Conservation (phyloP, 2,113 vertebrate species). For the Acrocephalus kingi region DNA sequence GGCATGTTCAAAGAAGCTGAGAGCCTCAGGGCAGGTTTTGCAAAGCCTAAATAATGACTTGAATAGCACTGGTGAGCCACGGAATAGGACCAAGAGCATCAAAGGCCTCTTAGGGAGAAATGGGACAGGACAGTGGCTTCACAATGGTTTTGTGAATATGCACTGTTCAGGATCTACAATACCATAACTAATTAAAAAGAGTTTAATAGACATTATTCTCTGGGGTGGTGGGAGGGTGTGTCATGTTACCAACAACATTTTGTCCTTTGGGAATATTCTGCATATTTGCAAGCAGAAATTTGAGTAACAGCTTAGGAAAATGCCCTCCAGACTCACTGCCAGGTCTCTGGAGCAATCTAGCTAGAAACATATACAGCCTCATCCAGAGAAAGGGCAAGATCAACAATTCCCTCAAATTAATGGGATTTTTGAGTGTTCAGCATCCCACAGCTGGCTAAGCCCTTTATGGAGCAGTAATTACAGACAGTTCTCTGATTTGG, state of each 20-base stretch:
- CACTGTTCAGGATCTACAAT: not conserved
- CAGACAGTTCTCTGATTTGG: not conserved
- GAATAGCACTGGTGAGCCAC: slow-evolving; percentile 48
- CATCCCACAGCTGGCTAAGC: not conserved
- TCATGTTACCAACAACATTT: slow-evolving; percentile 13
- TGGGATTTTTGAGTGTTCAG: slow-evolving; percentile 1
- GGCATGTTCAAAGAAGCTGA: slow-evolving; percentile 55
- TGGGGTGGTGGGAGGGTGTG: not conserved
- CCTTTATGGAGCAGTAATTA: not conserved
- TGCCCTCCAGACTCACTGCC: slow-evolving; percentile 27
- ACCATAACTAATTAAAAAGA: slow-evolving; percentile 25
- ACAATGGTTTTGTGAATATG: not conserved
- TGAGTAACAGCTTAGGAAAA: slow-evolving; percentile 57
- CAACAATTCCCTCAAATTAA: not conserved
- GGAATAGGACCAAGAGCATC: slow-evolving; percentile 40
- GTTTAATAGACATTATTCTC: slow-evolving; percentile 34
- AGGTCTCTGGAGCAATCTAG: slow-evolving; percentile 36
- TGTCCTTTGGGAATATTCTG: slow-evolving; percentile 3
- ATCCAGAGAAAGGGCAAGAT: not conserved
- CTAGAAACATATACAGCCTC: slow-evolving; percentile 23
- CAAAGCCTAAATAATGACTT: slow-evolving; percentile 54
- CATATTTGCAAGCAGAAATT: slow-evolving; percentile 20
- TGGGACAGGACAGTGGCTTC: slow-evolving; percentile 11
- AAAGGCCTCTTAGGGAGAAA: slow-evolving; percentile 45
- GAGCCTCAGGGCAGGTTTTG: slow-evolving; percentile 41